These are phyloP conservation scores for Asteroscopus sphinx DNA, from an alignment of 2,888 invertebrate genomes.

Conservation along the genomic window DNA sequence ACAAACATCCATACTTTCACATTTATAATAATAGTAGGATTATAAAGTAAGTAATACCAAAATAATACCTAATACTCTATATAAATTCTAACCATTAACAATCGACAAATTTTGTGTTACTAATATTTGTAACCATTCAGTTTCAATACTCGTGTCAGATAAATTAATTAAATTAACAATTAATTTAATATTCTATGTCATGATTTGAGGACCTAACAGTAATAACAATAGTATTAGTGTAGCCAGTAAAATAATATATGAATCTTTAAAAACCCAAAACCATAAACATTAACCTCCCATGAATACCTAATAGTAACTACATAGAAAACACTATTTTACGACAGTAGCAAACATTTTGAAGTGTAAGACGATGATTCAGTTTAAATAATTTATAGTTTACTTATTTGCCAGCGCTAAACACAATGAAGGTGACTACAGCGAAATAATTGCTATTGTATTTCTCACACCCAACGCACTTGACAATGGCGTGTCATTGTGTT, in stretches of 20 bases:
- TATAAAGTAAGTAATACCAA: too few species aligned
- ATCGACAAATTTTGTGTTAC: too few species aligned
- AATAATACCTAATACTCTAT: too few species aligned
- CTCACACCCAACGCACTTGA: conserved; percentile 58
- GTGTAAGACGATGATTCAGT: conserved; percentile 55
- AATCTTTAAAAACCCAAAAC: not conserved
- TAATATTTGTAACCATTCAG: too few species aligned
- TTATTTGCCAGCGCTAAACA: conserved; percentile 49
- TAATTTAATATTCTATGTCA: too few species aligned
- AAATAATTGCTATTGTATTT: conserved; percentile 66
- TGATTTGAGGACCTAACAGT: not conserved
- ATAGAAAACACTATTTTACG: conserved; percentile 32
- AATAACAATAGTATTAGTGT: not conserved
- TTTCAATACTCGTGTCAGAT: too few species aligned
- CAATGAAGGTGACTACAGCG: conserved; percentile 57
- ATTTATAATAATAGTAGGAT: too few species aligned
- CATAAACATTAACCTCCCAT: conserved; percentile 19
- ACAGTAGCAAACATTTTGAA: conserved; percentile 52
- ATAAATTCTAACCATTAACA: too few species aligned
- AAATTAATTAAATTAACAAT: too few species aligned
- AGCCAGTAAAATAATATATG: conserved; percentile 1
- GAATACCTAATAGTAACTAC: conserved; percentile 35
- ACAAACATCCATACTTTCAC: too few species aligned
- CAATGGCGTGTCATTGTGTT: conserved; percentile 75
- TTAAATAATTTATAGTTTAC: conserved; percentile 61